Percentiles rank a stretch among this genome's conserved stretches.
Conservation (phyloP, 2,797 vertebrate genomes). For the Trichosurus vulpecula region DNA sequence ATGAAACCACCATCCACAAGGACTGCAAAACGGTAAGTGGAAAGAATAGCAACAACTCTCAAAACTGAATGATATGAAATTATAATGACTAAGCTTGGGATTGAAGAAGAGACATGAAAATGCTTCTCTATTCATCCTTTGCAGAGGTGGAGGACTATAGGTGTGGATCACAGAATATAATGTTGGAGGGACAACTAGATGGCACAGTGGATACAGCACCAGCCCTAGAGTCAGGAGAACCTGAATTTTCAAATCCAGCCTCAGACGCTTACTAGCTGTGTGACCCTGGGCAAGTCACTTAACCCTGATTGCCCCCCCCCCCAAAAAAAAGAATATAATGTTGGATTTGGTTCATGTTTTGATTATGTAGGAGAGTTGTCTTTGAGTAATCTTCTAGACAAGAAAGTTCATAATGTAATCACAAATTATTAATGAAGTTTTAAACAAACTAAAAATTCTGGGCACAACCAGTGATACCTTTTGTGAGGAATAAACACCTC, state of each 20-base stretch:
- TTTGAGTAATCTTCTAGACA: not conserved
- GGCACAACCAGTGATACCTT: not conserved
- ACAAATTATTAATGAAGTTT: not conserved
- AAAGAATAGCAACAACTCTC: not conserved
- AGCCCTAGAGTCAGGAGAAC: not conserved
- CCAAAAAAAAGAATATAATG: not conserved
- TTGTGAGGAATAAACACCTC: not conserved
- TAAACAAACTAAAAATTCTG: not conserved
- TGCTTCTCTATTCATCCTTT: not conserved
- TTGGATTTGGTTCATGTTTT: not conserved
- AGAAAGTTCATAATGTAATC: not conserved
- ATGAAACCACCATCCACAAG: not conserved
- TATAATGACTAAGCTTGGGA: not conserved
- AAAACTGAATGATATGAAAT: not conserved
- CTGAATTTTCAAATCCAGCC: not conserved
- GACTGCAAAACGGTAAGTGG: not conserved
- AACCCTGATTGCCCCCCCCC: not conserved
- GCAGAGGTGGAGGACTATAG: not conserved
- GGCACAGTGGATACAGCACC: not conserved
- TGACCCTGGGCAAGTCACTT: not conserved
- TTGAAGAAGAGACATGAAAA: not conserved
- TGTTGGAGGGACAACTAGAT: not conserved
- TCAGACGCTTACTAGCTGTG: not conserved
- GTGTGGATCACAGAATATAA: not conserved
- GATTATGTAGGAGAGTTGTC: not conserved